Evolutionary conservation across 2,113 vertebrate species (phyloP).

Genomic region (Antennarius striatus): DNA sequence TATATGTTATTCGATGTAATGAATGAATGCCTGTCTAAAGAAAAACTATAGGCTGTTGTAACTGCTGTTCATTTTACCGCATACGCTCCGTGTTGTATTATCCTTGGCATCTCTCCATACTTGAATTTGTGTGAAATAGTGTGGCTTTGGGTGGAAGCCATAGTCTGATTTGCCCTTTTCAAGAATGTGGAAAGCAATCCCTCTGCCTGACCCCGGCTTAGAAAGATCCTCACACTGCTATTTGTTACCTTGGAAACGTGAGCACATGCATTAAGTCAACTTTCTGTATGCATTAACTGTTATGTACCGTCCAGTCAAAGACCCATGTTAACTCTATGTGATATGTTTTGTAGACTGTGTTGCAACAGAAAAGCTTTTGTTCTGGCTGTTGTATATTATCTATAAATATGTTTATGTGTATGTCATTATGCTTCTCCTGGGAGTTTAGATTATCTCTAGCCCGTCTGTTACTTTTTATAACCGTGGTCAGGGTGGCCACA

Average conservation of each 20-base stretch:
- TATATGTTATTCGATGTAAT: too few relatives aligned
- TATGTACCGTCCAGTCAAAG: neutral
- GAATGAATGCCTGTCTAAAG: neutral
- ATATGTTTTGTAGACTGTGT: neutral
- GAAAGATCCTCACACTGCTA: constrained; percentile 22
- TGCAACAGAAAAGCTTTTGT: neutral
- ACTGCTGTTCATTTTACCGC: neutral
- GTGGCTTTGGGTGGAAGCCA: neutral
- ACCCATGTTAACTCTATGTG: constrained; percentile 1
- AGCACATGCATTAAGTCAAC: constrained; percentile 26
- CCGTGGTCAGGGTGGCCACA: constrained; percentile 30
- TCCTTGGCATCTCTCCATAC: too few relatives aligned
- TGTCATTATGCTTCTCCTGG: constrained; percentile 10
- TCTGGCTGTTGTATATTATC: neutral
- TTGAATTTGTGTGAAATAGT: too few relatives aligned
- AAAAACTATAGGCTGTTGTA: neutral
- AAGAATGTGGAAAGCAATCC: constrained; percentile 37
- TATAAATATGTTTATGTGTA: constrained; percentile 6
- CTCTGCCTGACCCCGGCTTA: constrained; percentile 32
- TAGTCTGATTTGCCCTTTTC: constrained; percentile 57
- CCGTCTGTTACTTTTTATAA: neutral
- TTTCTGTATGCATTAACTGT: constrained; percentile 11
- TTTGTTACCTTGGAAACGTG: constrained; percentile 51
- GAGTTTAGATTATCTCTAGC: neutral
- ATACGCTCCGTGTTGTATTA: too few relatives aligned